phyloP scores from a whole-genome alignment of 2,888 invertebrate species.

The Onchidella celtica region DNA sequence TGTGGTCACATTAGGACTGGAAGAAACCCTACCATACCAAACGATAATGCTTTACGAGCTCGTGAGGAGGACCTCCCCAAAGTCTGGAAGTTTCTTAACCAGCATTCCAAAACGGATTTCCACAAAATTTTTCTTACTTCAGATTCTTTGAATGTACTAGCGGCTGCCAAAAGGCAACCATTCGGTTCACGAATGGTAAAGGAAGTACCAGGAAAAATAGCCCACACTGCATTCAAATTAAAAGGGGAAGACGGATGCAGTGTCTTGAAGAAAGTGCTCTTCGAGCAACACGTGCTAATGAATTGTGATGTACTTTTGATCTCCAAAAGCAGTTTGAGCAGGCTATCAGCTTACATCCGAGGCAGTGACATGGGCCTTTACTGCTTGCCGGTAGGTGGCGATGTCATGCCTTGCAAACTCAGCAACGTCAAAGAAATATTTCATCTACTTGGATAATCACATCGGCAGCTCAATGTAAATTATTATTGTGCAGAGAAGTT shows the following conservation, averaged over 20 bases:
- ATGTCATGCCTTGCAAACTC: no score
- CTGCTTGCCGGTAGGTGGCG: no score
- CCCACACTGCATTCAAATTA: not conserved
- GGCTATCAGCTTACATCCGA: no score
- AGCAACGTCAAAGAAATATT: no score
- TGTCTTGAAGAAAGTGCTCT: constrained; percentile 10
- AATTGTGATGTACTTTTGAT: constrained; percentile 34
- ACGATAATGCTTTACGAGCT: not conserved
- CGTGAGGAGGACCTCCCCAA: not conserved
- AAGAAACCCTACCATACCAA: constrained; percentile 15
- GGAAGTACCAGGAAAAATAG: not conserved
- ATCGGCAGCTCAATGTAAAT: no score
- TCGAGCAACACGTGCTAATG: constrained; percentile 37
- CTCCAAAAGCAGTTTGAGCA: constrained; percentile 26
- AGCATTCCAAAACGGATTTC: not conserved
- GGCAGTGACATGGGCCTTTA: no score
- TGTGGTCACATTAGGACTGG: constrained; percentile 39
- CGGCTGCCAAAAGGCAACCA: not conserved
- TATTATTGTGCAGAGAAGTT: no score
- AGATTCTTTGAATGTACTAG: not conserved
- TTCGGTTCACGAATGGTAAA: not conserved
- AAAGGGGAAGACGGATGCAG: not conserved
- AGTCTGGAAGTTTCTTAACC: constrained; percentile 23
- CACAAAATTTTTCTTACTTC: constrained; percentile 18
- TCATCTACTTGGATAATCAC: no score